Conservation (phyloP, 92 coral and sea anemone species). For the Pocillopora meandrina region DNA sequence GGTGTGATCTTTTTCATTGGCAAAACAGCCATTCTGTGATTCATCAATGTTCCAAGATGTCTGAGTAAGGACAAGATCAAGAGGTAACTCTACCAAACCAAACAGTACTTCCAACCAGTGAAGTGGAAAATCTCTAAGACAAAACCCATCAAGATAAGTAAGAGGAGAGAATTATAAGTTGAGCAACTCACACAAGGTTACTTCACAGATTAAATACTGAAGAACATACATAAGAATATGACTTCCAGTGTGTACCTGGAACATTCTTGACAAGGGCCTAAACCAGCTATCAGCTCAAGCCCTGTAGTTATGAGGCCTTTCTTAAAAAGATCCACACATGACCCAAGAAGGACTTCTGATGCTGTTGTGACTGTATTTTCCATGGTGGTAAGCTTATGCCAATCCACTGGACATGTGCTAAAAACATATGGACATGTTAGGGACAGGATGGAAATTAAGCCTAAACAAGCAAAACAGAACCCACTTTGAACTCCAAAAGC, state of each 20-base stretch:
- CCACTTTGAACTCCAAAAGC: no score
- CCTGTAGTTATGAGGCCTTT: conserved; percentile 48
- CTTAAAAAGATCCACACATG: conserved; percentile 46
- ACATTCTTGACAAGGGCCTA: conserved; percentile 36
- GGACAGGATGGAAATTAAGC: no score
- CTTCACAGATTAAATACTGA: background rate
- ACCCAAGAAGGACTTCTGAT: conserved; percentile 45
- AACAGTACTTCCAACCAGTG: conserved; percentile 49
- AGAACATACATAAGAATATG: no score
- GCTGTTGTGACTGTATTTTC: conserved; percentile 17
- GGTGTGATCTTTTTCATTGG: background rate
- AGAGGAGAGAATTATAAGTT: no score
- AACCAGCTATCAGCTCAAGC: conserved; percentile 55
- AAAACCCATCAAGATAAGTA: background rate
- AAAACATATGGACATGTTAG: background rate
- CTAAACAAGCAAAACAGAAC: no score
- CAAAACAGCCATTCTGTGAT: background rate
- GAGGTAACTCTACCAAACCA: conserved; percentile 28
- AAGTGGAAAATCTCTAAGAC: conserved; percentile 42
- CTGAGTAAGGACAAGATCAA: conserved; percentile 17
- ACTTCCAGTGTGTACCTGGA: background rate
- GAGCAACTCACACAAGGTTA: no score
- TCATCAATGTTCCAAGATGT: background rate
- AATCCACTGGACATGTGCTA: conserved; percentile 61
- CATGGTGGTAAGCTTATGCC: conserved; percentile 37